phyloP scores from a whole-genome alignment of 2,797 vertebrate species.

The Bradypus variegatus region DNA sequence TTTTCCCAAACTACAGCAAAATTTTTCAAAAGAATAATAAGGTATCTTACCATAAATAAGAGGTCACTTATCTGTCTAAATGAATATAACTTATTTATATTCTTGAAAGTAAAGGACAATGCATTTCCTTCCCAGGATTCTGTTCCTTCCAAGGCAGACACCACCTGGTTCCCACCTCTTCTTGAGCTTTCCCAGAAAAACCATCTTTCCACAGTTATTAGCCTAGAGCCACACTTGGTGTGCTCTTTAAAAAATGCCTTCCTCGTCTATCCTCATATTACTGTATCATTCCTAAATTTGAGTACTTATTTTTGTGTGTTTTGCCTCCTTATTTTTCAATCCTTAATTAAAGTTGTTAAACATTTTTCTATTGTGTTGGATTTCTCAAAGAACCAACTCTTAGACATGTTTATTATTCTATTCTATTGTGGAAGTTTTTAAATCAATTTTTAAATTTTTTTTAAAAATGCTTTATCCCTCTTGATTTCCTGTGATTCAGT shows the following conservation, averaged over 20 bases:
- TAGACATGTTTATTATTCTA: background rate
- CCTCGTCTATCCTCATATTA: background rate
- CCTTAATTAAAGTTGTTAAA: background rate
- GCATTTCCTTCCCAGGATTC: background rate
- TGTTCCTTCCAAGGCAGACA: no score
- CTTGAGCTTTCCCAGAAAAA: background rate
- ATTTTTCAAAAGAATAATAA: constrained; percentile 37
- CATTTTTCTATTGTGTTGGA: background rate
- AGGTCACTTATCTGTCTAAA: constrained; percentile 43
- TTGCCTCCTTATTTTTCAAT: background rate
- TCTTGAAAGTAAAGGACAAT: constrained; percentile 60
- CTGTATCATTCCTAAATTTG: background rate
- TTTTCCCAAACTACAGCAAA: constrained; percentile 54
- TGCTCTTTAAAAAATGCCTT: background rate
- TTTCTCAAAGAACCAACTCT: background rate
- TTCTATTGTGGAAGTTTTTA: background rate
- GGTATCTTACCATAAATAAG: constrained; percentile 52
- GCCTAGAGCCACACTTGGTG: background rate
- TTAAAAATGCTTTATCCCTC: background rate
- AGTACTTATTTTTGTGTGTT: background rate
- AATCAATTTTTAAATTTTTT: background rate
- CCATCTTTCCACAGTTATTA: background rate
- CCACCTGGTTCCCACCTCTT: background rate
- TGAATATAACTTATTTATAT: constrained; percentile 46
- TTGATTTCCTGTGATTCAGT: background rate